Evolutionary conservation across 2,888 invertebrate genomes (phyloP).

Genomic region (Parnassius apollo): DNA sequence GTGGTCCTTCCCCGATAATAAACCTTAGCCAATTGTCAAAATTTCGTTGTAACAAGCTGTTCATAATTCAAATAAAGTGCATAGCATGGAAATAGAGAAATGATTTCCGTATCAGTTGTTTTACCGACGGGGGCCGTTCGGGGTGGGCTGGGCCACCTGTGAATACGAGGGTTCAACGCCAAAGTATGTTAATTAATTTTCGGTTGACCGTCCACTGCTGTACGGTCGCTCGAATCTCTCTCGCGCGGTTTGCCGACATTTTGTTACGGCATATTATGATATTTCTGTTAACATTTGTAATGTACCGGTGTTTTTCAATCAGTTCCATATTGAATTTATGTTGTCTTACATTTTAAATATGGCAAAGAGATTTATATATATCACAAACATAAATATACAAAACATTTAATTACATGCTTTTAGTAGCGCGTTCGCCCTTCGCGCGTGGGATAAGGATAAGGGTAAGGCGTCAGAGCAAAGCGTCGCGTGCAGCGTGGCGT

Average conservation of each 20-base stretch:
- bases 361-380: no score
- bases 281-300: constrained; percentile 39
- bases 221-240: constrained; percentile 67
- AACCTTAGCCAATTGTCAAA: constrained; percentile 23
- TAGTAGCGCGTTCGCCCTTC: no score
- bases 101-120: constrained; percentile 30
- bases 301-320: constrained; percentile 25
- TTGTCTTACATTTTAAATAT: no score
- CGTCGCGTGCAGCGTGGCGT: no score
- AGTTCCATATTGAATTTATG: no score
- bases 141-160: constrained; percentile 57
- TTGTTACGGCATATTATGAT: constrained; percentile 61
- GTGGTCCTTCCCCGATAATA: neutral
- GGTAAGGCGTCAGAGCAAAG: no score
- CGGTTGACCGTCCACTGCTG: constrained; percentile 73
- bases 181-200: constrained; percentile 82
- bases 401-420: no score
- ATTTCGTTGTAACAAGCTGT: constrained; percentile 22
- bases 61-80: constrained; percentile 33
- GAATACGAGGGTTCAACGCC: constrained; percentile 63
- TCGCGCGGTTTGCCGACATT: constrained; percentile 67
- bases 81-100: constrained; percentile 38
- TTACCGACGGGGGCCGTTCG: constrained; percentile 43
- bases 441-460: no score
- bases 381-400: no score